Evolutionary conservation across 1,140 invertebrate genomes (phyloP).

Genomic region (Aphis gossypii): DNA sequence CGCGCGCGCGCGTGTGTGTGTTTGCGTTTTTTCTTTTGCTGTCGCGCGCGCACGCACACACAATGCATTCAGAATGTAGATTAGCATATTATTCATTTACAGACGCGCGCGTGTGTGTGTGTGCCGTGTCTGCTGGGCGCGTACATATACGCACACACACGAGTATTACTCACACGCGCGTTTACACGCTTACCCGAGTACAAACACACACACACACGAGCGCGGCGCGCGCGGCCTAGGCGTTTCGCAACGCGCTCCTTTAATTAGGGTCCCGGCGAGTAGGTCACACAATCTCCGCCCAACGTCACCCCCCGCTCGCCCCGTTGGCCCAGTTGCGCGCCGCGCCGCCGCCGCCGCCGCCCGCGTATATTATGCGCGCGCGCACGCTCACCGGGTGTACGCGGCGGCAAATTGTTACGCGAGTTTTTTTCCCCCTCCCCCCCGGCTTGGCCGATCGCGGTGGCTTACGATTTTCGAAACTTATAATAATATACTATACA

Average conservation of each 20-base stretch:
- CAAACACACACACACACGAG: not conserved
- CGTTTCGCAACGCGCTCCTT: constrained; percentile 56
- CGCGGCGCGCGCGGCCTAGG: constrained; percentile 39
- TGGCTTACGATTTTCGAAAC: not conserved
- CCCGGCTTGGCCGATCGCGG: not conserved
- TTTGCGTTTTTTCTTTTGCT: constrained; percentile 17
- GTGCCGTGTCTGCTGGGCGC: not conserved
- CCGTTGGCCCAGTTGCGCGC: constrained; percentile 2
- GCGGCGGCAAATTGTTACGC: not conserved
- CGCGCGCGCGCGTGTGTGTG: not conserved
- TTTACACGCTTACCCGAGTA: not conserved
- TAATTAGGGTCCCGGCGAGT: constrained; percentile 58
- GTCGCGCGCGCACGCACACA: constrained; percentile 6
- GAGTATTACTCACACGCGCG: not conserved
- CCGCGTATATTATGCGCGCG: not conserved
- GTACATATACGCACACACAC: not conserved
- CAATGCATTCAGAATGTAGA: constrained; percentile 50
- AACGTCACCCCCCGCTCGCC: constrained; percentile 21
- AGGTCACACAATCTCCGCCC: constrained; percentile 58
- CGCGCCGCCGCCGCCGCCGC: not conserved
- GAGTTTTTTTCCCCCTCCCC: not conserved
- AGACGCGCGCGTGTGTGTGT: not conserved
- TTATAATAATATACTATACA: not conserved
- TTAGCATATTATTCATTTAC: constrained; percentile 35
- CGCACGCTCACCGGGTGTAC: not conserved